Base-by-base conservation (phyloP, 2,888 invertebrate species). In the Brenthis daphne region DNA sequence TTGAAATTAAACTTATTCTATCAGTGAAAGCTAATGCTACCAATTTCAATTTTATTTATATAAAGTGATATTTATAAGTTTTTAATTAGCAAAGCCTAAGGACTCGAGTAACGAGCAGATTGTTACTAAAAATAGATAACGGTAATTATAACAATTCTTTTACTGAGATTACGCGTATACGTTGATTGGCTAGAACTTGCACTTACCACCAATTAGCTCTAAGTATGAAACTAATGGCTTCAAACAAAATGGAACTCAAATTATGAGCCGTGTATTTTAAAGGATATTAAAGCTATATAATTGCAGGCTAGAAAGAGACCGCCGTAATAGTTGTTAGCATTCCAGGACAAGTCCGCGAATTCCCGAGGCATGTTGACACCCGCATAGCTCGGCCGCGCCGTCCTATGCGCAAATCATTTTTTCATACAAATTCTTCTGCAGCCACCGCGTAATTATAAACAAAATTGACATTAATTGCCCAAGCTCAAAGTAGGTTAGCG, bases 401-500 rank as follows among this genome's bases (percentile, higher is more conserved):
- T 56, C 33, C 71, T 74, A 76, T 73, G 75, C 77, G 78, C 78
- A 78, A 80, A 80, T 80, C 71, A 81, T 82, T 85, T 85, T 85
- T 84, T 81, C 79, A 80, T 78, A 78, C 81, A 72, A 74, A 77
- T 77, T 73, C 76, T 74, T 61, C 64, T 58, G 61, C 74, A 65
- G 74, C 71, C 73, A 80, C 76, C 79, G 74, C 75, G 78, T 82
- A 88, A 90, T 90, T 90, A 90, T 87, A 88, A 87, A 87, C 84
- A 86, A 89, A 89, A 90, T 90, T 89, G 89, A 87, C 89, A 90
- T 85, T 88, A 90, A 91, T 91, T 91, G 81, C 83, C 80, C 74
- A 65, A 78, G 76, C 84, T 85, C 82, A 81, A 88, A 86, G 86
- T 89, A 82, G 86, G 86, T 86, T 89, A 89, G 85, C 77, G 84